phyloP scores from a whole-genome alignment of 1,140 invertebrate species.

The Gryllus bimaculatus region DNA sequence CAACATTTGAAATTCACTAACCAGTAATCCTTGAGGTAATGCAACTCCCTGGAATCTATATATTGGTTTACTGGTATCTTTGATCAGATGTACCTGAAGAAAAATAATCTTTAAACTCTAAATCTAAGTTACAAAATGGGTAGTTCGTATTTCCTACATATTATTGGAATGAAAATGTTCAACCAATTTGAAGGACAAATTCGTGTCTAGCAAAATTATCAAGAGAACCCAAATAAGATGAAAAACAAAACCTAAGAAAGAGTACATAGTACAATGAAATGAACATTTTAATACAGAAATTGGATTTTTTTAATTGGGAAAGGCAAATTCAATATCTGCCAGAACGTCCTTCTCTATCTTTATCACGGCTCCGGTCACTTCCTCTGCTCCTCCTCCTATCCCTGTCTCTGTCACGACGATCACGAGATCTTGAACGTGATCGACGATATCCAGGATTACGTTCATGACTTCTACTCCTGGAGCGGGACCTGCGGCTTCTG shows the following conservation, averaged over 20 bases:
- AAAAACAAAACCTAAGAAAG: background rate
- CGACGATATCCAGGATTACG: constrained; percentile 26
- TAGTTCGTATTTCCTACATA: too few species aligned
- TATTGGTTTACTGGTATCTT: constrained; percentile 47
- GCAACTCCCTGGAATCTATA: constrained; percentile 86
- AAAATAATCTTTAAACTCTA: constrained; percentile 16
- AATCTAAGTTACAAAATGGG: too few species aligned
- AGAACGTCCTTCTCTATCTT: constrained; percentile 19
- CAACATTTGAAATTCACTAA: constrained; percentile 27
- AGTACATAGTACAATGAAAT: background rate
- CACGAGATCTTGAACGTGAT: constrained; percentile 24
- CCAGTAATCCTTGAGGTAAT: constrained; percentile 60
- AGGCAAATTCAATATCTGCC: constrained; percentile 17
- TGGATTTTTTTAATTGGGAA: background rate
- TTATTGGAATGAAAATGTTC: too few species aligned
- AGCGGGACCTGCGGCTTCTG: constrained; percentile 24
- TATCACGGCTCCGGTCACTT: constrained; percentile 11
- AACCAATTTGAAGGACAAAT: background rate
- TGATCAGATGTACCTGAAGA: constrained; percentile 51
- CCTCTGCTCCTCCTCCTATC: constrained; percentile 9
- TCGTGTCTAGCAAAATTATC: background rate
- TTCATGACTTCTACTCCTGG: constrained; percentile 26
- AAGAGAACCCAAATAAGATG: background rate
- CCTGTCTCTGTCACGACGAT: constrained; percentile 21
- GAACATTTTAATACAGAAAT: background rate